Evolutionary conservation across 2,797 vertebrate species (phyloP), one percentile per base, ranked within the genome.

Genomic region (Rallus crepitans): DNA sequence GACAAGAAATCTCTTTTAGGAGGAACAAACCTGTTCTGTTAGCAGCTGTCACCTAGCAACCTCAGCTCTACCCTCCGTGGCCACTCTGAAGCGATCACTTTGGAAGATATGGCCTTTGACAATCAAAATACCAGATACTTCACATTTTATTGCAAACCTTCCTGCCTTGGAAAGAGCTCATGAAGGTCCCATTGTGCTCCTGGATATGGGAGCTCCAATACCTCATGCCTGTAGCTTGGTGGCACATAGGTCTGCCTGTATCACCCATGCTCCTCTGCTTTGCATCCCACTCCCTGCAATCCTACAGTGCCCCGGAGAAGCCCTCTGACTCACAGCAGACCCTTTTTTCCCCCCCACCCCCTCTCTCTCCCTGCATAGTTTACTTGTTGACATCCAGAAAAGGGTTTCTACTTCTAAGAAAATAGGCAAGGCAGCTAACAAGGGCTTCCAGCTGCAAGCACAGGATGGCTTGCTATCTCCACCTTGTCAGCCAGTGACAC

Each of bases 191-290:
- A 71, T 47, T 80, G 75, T 89, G 61, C 25, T 92, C 27, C 91
- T 68, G 61, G 71, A 57, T 39, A 47, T 76, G 13, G 42, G 50
- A 79, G 42, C 82, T 95, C 90, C 90, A 93, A 63, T 64, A 78
- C 35, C 31, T 96, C 96, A 92, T 97, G 86, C 83, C 40, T 94
- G 91, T 96, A 94, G 90, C 84, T 96, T 96, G 68, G 86, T 72
- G 42, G 75, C 85, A 77, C 19, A 20, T 56, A 92, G 72, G 90
- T 65, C 57, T 88, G 72, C 83, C 88, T 88, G 75, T 28, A 87
- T 73, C 63, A 92, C 83, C 69, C 53, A 79, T 2, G 0, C 24
- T 78, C 65, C 69, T 63, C 83, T 31, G 21, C 64, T 86, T 91
- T 15, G 1, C 25, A 21, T 31, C 61, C 48, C 40, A 15, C 81